Conservation (phyloP, 2,888 invertebrate species). For the Pocota personata region DNA sequence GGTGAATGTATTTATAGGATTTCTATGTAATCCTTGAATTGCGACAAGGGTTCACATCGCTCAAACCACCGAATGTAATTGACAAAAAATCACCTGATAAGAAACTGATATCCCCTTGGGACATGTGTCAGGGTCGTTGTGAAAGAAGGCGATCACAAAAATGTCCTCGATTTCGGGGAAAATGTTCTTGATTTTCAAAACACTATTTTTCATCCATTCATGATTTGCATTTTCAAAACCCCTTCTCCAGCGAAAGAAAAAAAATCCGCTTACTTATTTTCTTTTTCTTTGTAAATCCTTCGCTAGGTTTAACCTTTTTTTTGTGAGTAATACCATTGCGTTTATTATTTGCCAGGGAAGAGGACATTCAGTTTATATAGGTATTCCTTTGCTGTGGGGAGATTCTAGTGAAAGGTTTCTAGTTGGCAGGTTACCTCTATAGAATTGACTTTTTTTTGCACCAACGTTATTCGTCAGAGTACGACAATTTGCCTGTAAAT, state of each 20-base stretch:
- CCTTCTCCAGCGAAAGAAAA: background rate
- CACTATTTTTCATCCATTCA: slow-evolving; percentile 12
- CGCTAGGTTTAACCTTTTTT: slow-evolving; percentile 28
- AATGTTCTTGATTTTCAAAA: background rate
- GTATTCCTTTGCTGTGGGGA: background rate
- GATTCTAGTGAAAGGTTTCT: slow-evolving; percentile 20
- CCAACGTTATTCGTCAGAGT: slow-evolving; percentile 23
- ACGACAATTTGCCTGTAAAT: slow-evolving; percentile 48
- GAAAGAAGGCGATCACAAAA: background rate
- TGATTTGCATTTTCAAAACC: slow-evolving; percentile 1
- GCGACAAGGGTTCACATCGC: background rate
- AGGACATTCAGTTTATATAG: slow-evolving; percentile 10
- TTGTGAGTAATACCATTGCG: background rate
- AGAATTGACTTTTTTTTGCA: background rate
- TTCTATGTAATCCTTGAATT: slow-evolving; percentile 23
- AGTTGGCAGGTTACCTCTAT: slow-evolving; percentile 7
- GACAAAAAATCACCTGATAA: slow-evolving; percentile 19
- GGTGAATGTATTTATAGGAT: background rate
- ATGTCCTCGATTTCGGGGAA: background rate
- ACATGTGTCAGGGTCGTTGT: background rate
- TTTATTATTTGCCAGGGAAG: slow-evolving; percentile 36
- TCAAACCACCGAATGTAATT: background rate
- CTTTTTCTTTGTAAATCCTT: slow-evolving; percentile 2
- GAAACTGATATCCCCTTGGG: background rate
- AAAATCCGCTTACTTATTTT: slow-evolving; percentile 1